Base-by-base conservation (phyloP, 1,140 invertebrate genomes). In the Aphelinus atriplicis region DNA sequence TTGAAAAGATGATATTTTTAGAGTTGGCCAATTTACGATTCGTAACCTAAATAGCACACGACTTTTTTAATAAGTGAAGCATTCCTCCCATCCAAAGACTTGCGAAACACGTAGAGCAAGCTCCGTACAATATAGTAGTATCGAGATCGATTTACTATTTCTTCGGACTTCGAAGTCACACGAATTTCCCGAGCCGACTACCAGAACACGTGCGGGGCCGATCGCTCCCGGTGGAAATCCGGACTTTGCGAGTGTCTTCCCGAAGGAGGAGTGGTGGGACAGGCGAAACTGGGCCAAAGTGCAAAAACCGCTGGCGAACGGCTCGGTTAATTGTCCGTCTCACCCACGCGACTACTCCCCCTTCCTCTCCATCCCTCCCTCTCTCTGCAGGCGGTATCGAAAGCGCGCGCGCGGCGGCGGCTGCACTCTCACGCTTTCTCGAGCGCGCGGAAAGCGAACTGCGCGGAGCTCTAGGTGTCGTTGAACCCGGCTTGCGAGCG, bases 351-450 rank as follows among this genome's bases (percentile, higher is more conserved):
- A 10, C 42, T 10, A 7, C 60, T 1, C 42, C 60, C 26, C 26
- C 26, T 26, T 26, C 26, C 26, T 26, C 26, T 26, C 26, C 26
- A 26, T 26, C 26, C 26, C 26, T 26, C 26, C 26, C 62, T 55
- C 60, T 46, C 61, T 66, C 64, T 26, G 26, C 26, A 26, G 26
- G 66, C 78, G 53, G n/a, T 70, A 73, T 64, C 67, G 75, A 78
- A 78, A 80, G 77, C 57, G 76, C 60, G 47, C 56, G 1, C 7
- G 43, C 7, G 43, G 3, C 7, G 7, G 71, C 65, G 77, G 71
- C 26, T 64, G 48, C 46, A 68, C 76, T 80, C 76, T 79, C 82
- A 78, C 82, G 80, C 82, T 84, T 83, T 83, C 83, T 81, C 83
- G 80, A 79, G 9, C 72, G 50, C 69, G 64, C 68, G 63, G 68